Base-by-base conservation (phyloP, 1,140 invertebrate genomes). In the Telenomus remus region DNA sequence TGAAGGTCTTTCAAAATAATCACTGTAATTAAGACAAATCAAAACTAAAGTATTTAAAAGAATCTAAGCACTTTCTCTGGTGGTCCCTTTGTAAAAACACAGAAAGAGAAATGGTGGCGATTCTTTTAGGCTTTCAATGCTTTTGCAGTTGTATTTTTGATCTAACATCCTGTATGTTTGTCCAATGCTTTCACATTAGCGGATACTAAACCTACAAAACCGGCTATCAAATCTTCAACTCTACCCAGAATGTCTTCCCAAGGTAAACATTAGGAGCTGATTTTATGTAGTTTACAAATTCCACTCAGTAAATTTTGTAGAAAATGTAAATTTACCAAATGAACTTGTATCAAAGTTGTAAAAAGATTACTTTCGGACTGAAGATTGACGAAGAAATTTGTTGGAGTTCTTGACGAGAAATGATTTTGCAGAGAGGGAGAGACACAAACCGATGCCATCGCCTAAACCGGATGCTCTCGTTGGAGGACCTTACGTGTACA, bases 211-310 rank as follows among this genome's bases (percentile, higher is more conserved):
- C 95, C 95, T 84, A 92, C 95, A 84, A 97, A 96, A 92, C 95
- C 95, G 86, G 95, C 95, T 86, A 96, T 97, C 89, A 97, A 97
- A 91, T 96, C 95, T 83, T 96, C 95, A 79, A 96, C 95, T 81
- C 92, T 97, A 86, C 95, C 95, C 81, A 91, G 95, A 90, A 96
- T 94, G 85, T 96, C 95, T 78, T 95, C 94, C 72, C 95, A 96
- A 95, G 95, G 95, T 96, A 95, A 94, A 85, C 78, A 33, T 44
- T 76, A 64, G 65, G 42, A 65, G 13, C 6, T 9, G 0, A 47
- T 54, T 35, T 57, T 57, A 33, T 10, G 50, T 63, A 63, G 51
- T 54, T 59, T 48, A 46, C 7, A 13, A 46, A 11, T 8, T 46
- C 19, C 19, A 27, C 19, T 27, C 6, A 27, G 19, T 27, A 27